A percentile compares a stretch with the other conserved stretches of the same genome.
Evolutionary conservation across 2,888 invertebrate genomes (phyloP).

Genomic region (Platycheirus albimanus): DNA sequence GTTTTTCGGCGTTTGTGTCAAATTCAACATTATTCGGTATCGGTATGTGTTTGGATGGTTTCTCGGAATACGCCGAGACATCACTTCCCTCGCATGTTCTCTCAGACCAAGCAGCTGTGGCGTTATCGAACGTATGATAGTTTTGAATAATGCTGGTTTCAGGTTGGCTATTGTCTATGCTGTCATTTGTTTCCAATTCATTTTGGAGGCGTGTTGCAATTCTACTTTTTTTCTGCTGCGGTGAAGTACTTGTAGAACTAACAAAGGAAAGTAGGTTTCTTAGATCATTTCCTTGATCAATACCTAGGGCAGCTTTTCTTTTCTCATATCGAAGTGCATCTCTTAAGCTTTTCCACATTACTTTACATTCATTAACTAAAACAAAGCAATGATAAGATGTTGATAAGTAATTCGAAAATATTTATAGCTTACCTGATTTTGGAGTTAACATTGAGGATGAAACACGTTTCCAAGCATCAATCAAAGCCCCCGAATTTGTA

Average conservation of each 20-base stretch:
- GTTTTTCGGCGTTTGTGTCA: neutral
- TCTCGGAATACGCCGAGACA: slow-evolving; percentile 15
- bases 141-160: neutral
- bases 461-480: slow-evolving; percentile 24
- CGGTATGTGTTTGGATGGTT: too few relatives aligned
- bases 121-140: neutral
- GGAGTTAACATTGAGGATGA: neutral
- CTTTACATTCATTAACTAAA: slow-evolving; percentile 21
- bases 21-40: slow-evolving; percentile 1
- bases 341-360: slow-evolving; percentile 25
- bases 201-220: neutral
- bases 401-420: neutral
- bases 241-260: neutral
- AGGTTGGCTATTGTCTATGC: neutral
- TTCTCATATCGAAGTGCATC: slow-evolving; percentile 27
- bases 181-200: neutral
- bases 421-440: slow-evolving; percentile 8
- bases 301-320: slow-evolving; percentile 20
- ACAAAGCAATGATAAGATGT: neutral
- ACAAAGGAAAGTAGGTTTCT: slow-evolving; percentile 16
- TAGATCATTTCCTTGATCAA: slow-evolving; percentile 7
- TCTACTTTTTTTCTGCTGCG: neutral
- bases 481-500: neutral
- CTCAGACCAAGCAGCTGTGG: slow-evolving; percentile 1
- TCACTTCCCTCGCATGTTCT: slow-evolving; percentile 9